Conservation (phyloP, 2,113 vertebrate genomes). For the Gymnogyps californianus region DNA sequence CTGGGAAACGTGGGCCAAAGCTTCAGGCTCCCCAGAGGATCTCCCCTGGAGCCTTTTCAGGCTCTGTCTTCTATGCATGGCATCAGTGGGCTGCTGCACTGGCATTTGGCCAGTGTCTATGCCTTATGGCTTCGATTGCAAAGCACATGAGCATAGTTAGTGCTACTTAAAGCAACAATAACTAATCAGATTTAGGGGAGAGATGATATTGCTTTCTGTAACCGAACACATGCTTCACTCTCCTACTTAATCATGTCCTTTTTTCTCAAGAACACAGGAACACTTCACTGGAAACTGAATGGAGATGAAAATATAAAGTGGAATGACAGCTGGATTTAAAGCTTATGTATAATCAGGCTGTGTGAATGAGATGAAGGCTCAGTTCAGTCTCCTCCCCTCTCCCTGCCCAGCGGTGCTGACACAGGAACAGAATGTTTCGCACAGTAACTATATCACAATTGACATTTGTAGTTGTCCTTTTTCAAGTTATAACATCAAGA, state of each 20-base stretch:
- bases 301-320: not conserved
- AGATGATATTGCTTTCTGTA: not conserved
- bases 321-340: constrained; percentile 1
- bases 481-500: not conserved
- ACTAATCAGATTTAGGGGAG: constrained; percentile 14
- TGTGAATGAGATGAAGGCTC: not conserved
- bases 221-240: not conserved
- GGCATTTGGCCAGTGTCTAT: not conserved
- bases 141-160: not conserved
- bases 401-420: not conserved
- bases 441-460: not conserved
- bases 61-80: not conserved
- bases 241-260: not conserved
- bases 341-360: not conserved
- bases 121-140: not conserved
- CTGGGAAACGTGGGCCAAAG: not conserved
- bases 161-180: constrained; percentile 1
- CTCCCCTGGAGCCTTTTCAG: not conserved
- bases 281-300: not conserved
- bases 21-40: not conserved
- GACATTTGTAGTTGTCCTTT: not conserved
- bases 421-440: not conserved
- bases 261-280: constrained; percentile 16
- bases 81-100: not conserved
- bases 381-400: not conserved